Base-by-base conservation (phyloP, 2,888 invertebrate species). In the Nemoura dubitans region DNA sequence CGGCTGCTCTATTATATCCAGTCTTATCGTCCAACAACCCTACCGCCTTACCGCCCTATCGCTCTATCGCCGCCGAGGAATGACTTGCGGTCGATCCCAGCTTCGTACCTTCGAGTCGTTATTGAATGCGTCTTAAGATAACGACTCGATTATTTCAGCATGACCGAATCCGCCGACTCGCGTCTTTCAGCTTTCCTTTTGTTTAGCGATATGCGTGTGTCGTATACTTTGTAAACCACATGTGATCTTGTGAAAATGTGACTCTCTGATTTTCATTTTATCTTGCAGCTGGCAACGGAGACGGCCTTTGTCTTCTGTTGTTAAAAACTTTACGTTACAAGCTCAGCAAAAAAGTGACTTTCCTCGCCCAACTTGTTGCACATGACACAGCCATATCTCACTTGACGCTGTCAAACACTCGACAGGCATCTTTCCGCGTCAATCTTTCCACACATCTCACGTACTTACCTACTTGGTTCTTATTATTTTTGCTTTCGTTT, bases 51-150 rank as follows among this genome's bases (percentile, higher is more conserved):
- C 14, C 81, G 29, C 28, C 25, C 30, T 29, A 81, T 81, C 25
- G 28, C 28, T 16, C 81, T 88, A 87, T 88, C 88, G 87, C 88
- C 88, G 88, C 88, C 87, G 84, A 87, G 88, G 88, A 21, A 87
- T 88, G 88, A 88, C 88, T 87, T 87, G 88, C 88, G 88, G 88
- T 87, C 87, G 88, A 88, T 86, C 83, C 83, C 87, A 87, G 87
- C 87, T 87, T 88, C 82, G 86, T 86, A n/a, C n/a, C n/a, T n/a
- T 87, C 88, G 86, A 86, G 86, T 85, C 21, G 16, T 59, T 59
- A 59, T 14, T 21, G 59, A 59, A 59, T 59, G 59, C 59, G 59
- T 59, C 87, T 86, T 82, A 87, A 88, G 88, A 87, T 88, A 88
- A 87, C 87, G 87, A 42, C 36, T 86, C 29, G 88, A 87, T 88